Base-by-base conservation (phyloP, 2,113 vertebrate genomes). In the Astatotilapia flaviijosephi region DNA sequence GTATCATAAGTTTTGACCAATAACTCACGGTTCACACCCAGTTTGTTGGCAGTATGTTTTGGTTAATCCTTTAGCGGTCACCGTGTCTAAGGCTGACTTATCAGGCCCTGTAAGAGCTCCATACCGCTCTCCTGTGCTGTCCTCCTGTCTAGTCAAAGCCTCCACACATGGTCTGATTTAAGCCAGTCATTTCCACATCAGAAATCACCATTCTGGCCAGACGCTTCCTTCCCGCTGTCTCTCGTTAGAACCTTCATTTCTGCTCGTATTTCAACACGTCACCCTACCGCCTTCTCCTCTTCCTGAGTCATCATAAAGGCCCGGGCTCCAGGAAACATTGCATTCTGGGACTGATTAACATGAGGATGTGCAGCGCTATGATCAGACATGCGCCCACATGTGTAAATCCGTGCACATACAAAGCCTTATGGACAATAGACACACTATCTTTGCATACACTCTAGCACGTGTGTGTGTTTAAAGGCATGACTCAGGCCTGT, bases 201-300 rank as follows among this genome's bases (percentile, higher is more conserved):
- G 92, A 95, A 94, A 93, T 94, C 92, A 87, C 90, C 60, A 60
- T 86, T 89, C 86, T 89, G 92, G 89, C 83, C 73, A 79, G 90
- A 91, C 85, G 70, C 91, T 89, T 91, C 88, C 89, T 93, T 86
- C 85, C 90, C 37, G 89, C 91, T 90, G 93, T 94, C 92, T 94
- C 90, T 95, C 70, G 88, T 95, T 95, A 94, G 91, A 89, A 86
- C 86, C 80, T 84, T 91, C 83, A 21, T 82, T 89, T 92, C 87
- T 91, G 89, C 94, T 94, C 92, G 77, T 95, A 95, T 95, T 93
- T 96, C 93, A 95, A 84, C 92, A 89, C 56, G 82, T 91, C 91
- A 85, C 87, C 89, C 89, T 75, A 12, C 86, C 8, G 37, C 83
- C 28, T 49, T 89, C 91, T 87, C 85, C 83, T 88, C 90, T 86